Evolutionary conservation across 2,797 vertebrate species (phyloP).

Genomic region (Onychomys torridus): DNA sequence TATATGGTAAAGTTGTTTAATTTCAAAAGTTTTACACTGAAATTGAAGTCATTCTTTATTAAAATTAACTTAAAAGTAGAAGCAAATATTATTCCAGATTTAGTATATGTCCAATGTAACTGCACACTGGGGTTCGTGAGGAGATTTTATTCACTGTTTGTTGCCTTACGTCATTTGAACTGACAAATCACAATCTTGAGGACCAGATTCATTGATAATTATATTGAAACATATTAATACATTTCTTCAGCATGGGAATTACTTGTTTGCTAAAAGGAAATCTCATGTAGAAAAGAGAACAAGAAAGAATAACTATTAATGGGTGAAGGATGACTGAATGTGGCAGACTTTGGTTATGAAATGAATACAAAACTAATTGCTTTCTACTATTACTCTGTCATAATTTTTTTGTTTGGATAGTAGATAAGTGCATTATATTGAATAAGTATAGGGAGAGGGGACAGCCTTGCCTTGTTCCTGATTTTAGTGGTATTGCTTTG

Average conservation of each 20-base stretch:
- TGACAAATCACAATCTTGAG: neutral
- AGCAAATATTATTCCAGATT: neutral
- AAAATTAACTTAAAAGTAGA: constrained; percentile 10
- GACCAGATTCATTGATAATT: neutral
- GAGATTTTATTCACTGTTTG: neutral
- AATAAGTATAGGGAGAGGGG: no score
- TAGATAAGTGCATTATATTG: neutral
- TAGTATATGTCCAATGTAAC: neutral
- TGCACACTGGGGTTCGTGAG: neutral
- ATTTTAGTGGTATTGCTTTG: no score
- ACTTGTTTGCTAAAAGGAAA: neutral
- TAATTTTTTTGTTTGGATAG: neutral
- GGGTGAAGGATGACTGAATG: neutral
- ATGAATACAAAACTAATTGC: neutral
- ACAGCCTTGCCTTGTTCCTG: no score
- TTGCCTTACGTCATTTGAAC: constrained; percentile 18
- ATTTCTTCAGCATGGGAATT: constrained; percentile 21
- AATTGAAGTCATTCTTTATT: constrained; percentile 33
- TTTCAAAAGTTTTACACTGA: neutral
- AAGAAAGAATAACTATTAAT: neutral
- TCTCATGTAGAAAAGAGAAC: neutral
- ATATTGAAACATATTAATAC: constrained; percentile 12
- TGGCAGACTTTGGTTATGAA: no score
- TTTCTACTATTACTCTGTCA: neutral
- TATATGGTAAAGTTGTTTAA: neutral